Conservation (phyloP, 2,888 invertebrate species). For the Rotaria sp. region DNA sequence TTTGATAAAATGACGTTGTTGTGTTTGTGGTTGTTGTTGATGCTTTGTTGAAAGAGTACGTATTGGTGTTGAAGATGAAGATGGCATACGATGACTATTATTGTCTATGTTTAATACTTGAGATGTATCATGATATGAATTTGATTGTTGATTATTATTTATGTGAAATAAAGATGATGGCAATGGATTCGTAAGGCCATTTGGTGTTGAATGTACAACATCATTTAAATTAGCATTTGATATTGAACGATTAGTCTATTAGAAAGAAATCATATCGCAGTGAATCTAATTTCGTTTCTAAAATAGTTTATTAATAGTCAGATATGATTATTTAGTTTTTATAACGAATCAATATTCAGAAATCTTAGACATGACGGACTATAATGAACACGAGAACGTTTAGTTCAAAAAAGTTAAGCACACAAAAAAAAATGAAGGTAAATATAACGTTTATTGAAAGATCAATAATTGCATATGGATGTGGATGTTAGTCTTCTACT, state of each 20-base stretch:
- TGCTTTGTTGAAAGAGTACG: not conserved
- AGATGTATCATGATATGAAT: not conserved
- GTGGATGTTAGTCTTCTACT: too few species aligned
- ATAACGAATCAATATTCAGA: too few species aligned
- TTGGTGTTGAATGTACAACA: not conserved
- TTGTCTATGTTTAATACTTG: not conserved
- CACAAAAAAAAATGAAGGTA: too few species aligned
- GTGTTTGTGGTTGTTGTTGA: not conserved
- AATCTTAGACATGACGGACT: too few species aligned
- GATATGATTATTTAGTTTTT: too few species aligned
- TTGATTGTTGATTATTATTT: not conserved
- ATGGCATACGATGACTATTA: not conserved
- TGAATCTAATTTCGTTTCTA: too few species aligned
- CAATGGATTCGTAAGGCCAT: not conserved
- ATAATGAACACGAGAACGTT: too few species aligned
- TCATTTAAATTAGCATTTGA: not conserved
- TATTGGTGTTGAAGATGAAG: not conserved
- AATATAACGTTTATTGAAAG: too few species aligned
- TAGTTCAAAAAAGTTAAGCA: too few species aligned
- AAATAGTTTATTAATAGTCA: too few species aligned
- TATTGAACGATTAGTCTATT: not conserved
- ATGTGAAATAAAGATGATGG: not conserved
- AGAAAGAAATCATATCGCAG: too few species aligned
- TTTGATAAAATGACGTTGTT: constrained; percentile 20
- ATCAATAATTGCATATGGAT: too few species aligned